Percentiles rank a stretch among this genome's conserved stretches.
Evolutionary conservation across 2,797 vertebrate genomes (phyloP).

Genomic region (Coregonus suidteri): DNA sequence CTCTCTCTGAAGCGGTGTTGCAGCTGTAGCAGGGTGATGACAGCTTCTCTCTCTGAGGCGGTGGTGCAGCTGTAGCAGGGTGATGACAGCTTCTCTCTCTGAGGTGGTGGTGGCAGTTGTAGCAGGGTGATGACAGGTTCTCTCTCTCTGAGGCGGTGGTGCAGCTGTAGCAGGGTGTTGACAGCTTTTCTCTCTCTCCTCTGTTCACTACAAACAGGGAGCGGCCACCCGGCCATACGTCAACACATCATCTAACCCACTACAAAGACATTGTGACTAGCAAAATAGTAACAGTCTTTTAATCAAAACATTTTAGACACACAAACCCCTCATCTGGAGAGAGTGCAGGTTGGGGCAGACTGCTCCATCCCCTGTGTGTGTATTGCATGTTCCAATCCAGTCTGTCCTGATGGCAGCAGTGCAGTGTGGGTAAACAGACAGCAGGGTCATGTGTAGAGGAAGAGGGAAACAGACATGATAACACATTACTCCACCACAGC

Average conservation of each 20-base stretch:
- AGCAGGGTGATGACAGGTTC: no score
- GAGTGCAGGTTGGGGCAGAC: constrained; percentile 69
- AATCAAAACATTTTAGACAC: constrained; percentile 78
- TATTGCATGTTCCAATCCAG: constrained; percentile 54
- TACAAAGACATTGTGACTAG: constrained; percentile 75
- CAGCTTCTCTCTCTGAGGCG: no score
- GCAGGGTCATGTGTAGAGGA: constrained; percentile 51
- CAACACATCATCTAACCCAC: constrained; percentile 64
- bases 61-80: no score
- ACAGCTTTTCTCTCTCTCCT: constrained; percentile 71
- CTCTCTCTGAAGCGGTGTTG: no score
- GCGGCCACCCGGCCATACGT: constrained; percentile 64
- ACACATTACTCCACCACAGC: constrained; percentile 45
- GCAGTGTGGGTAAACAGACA: constrained; percentile 58
- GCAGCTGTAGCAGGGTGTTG: constrained; percentile 62
- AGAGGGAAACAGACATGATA: neutral
- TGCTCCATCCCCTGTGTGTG: constrained; percentile 31
- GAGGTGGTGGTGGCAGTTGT: no score
- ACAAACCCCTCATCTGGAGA: constrained; percentile 61
- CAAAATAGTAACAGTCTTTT: constrained; percentile 77
- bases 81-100: no score
- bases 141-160: constrained; percentile 49
- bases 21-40: no score
- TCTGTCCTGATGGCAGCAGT: constrained; percentile 54
- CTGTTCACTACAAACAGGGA: constrained; percentile 67